Conservation (phyloP, 2,888 invertebrate genomes). For the Acanthosoma haemorrhoidale region DNA sequence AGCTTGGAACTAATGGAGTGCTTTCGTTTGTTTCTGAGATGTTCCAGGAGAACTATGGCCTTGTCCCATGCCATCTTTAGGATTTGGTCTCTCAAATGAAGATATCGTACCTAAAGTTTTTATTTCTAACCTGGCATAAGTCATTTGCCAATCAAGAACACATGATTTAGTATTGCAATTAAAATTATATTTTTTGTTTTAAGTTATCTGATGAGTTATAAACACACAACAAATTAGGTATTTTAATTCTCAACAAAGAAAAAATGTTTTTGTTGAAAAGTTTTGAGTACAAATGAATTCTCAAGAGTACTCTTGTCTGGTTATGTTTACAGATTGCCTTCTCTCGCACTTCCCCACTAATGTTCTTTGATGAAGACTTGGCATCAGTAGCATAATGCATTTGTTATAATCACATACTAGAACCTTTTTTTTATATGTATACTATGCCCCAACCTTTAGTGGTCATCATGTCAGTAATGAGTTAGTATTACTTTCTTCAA, state of each 20-base stretch:
- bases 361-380: conserved; percentile 22
- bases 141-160: conserved; percentile 1
- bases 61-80: conserved; percentile 34
- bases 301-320: conserved; percentile 37
- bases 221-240: conserved; percentile 16
- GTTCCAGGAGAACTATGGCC: conserved; percentile 47
- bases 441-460: not conserved
- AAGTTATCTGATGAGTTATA: conserved; percentile 12
- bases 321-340: conserved; percentile 38
- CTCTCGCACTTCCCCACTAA: conserved; percentile 22
- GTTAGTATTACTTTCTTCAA: not conserved
- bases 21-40: conserved; percentile 53
- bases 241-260: conserved; percentile 11
- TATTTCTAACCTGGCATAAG: conserved; percentile 3
- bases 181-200: conserved; percentile 11
- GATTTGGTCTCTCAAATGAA: conserved; percentile 35
- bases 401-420: not conserved
- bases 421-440: conserved; percentile 8
- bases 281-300: conserved; percentile 26
- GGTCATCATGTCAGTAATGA: conserved; percentile 18
- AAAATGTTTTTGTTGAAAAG: not conserved
- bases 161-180: not conserved
- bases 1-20: conserved; percentile 49
- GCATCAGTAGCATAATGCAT: conserved; percentile 5
- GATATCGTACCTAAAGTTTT: conserved; percentile 23